These are phyloP conservation scores for Tetranychus urticae DNA, from an alignment of 1,140 invertebrate genomes.

Conservation along the genomic window DNA sequence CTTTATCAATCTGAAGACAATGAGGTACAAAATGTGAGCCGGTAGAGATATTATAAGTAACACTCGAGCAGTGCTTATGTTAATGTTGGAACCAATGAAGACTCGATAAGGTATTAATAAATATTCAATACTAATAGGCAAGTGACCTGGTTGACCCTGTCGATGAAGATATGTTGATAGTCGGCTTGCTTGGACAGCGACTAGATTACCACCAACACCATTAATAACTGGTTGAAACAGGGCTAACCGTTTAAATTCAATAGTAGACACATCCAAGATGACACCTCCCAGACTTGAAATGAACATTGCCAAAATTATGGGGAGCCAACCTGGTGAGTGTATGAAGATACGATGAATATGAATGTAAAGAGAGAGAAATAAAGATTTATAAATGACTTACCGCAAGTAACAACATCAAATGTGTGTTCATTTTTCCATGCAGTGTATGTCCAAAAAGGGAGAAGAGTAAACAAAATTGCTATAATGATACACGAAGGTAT, in stretches of 20 bases:
- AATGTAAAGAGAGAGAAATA: no score
- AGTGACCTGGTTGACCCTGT: constrained; percentile 14
- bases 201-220: constrained; percentile 16
- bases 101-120: not conserved
- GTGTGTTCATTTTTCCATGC: constrained; percentile 52
- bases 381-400: no score
- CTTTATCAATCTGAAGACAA: constrained; percentile 43
- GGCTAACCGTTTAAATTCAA: constrained; percentile 19
- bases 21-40: constrained; percentile 72
- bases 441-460: constrained; percentile 50
- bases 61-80: constrained; percentile 45
- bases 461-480: constrained; percentile 23
- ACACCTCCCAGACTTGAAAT: constrained; percentile 37
- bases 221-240: constrained; percentile 25
- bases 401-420: constrained; percentile 42
- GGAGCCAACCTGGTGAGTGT: constrained; percentile 35
- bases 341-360: no score
- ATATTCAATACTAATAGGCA: not conserved
- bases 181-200: constrained; percentile 65
- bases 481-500: constrained; percentile 5
- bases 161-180: constrained; percentile 69
- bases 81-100: not conserved
- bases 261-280: constrained; percentile 19
- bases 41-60: constrained; percentile 62
- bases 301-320: constrained; percentile 58